Conservation (phyloP, 1,140 invertebrate genomes). For the Drosophila funebris region DNA sequence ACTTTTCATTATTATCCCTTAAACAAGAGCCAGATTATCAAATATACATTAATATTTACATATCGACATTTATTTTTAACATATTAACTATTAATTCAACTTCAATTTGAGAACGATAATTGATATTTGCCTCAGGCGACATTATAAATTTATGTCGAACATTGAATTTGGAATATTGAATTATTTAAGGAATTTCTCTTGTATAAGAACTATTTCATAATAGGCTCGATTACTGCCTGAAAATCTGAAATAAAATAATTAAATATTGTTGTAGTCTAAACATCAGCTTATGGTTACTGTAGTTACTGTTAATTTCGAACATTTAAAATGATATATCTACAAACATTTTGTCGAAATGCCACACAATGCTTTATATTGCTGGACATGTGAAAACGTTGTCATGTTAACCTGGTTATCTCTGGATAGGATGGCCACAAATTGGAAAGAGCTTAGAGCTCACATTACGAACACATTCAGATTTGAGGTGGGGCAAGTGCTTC, state of each 20-base stretch:
- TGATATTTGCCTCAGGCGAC: not conserved
- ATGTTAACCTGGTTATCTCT: not conserved
- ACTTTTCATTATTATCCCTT: no score
- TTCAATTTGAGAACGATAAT: not conserved
- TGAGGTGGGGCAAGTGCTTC: not conserved
- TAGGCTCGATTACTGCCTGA: not conserved
- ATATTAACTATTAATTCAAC: not conserved
- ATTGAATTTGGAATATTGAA: not conserved
- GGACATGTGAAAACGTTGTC: not conserved
- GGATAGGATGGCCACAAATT: slow-evolving; percentile 23
- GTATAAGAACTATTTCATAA: slow-evolving; percentile 16
- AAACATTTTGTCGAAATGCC: slow-evolving; percentile 1
- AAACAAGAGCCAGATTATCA: no score
- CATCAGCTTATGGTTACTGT: slow-evolving; percentile 5
- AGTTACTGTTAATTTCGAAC: slow-evolving; percentile 14
- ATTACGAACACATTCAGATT: slow-evolving; percentile 11
- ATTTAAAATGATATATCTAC: not conserved
- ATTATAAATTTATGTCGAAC: not conserved
- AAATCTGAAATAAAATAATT: not conserved
- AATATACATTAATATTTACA: no score
- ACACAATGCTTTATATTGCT: slow-evolving; percentile 3
- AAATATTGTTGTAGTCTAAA: not conserved
- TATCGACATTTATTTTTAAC: not conserved
- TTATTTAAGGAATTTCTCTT: slow-evolving; percentile 1
- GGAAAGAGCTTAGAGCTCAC: slow-evolving; percentile 27